phyloP scores from a whole-genome alignment of 2,797 vertebrate genomes.

The Anguilla megastoma region DNA sequence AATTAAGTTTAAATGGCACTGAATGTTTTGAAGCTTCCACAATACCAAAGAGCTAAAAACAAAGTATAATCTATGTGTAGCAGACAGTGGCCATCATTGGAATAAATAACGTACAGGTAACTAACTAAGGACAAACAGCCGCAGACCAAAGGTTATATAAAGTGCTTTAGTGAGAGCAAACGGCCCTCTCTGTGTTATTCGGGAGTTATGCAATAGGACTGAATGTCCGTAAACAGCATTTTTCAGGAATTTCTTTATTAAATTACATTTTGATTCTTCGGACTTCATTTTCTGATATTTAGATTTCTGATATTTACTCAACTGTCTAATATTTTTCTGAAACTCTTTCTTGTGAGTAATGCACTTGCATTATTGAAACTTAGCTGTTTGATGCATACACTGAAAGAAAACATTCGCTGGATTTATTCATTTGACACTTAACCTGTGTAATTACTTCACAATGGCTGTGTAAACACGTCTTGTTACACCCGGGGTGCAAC shows the following conservation, averaged over 20 bases:
- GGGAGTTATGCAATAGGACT: neutral
- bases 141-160: slow-evolving; percentile 29
- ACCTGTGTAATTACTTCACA: neutral
- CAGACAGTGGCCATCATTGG: neutral
- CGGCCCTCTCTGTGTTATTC: neutral
- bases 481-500: neutral
- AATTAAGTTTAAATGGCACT: neutral
- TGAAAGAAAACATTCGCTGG: neutral
- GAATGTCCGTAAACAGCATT: neutral
- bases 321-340: neutral
- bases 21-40: neutral
- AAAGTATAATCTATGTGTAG: neutral
- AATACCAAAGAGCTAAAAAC: neutral
- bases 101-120: neutral
- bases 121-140: slow-evolving; percentile 17
- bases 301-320: neutral
- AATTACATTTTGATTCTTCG: neutral
- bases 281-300: neutral
- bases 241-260: neutral
- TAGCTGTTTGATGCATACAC: neutral
- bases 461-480: neutral
- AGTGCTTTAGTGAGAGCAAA: slow-evolving; percentile 18
- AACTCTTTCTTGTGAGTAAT: neutral
- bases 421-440: neutral
- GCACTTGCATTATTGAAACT: neutral